Conservation (phyloP, 2,113 vertebrate genomes). For the Capra hircus region DNA sequence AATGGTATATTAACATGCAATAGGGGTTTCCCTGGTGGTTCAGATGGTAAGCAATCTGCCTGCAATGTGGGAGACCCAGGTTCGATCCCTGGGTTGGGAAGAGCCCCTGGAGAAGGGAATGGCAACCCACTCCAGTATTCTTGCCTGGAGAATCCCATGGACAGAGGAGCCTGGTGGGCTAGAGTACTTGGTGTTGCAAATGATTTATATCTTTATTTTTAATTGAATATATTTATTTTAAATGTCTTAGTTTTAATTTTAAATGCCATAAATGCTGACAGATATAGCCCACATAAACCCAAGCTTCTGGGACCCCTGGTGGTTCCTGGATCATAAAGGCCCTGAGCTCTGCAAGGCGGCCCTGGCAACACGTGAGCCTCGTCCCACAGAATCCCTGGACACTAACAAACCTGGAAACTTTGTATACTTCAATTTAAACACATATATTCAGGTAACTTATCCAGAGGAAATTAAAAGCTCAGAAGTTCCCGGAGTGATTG, state of each 20-base stretch:
- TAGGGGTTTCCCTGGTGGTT: neutral
- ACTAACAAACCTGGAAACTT: neutral
- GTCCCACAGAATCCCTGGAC: neutral
- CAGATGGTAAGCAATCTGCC: neutral
- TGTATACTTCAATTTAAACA: neutral
- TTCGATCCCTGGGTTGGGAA: neutral
- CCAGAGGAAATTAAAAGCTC: neutral
- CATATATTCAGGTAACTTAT: neutral
- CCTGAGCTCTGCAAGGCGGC: accelerated
- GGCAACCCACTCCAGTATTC: neutral
- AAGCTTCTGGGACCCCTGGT: too few species aligned
- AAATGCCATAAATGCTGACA: neutral
- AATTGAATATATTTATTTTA: neutral
- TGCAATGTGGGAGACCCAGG: neutral
- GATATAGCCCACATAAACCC: too few species aligned
- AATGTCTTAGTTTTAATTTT: neutral
- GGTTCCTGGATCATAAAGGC: neutral
- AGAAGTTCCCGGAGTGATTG: neutral
- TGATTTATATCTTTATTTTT: neutral
- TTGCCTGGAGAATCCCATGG: neutral
- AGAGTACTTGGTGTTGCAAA: neutral
- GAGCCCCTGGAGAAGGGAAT: neutral
- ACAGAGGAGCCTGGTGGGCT: neutral
- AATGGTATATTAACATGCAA: neutral
- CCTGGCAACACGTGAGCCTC: neutral